Base-by-base conservation (phyloP, 2,113 vertebrate species). In the Crotalus tigris region DNA sequence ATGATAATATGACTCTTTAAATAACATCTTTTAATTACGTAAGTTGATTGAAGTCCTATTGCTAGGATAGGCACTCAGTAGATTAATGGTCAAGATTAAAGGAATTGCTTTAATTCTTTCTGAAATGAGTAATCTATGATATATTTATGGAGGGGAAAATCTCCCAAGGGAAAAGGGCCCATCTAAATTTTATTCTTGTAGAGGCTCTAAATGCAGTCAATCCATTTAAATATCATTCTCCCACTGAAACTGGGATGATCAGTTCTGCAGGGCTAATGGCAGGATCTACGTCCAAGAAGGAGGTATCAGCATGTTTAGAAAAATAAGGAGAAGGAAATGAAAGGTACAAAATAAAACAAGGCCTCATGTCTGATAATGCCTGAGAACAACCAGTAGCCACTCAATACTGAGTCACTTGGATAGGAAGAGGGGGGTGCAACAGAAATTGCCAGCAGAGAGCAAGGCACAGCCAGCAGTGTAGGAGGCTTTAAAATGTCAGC, bases 101-200 rank as follows among this genome's bases (percentile, higher is more conserved):
- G 49, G 49, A 51, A 51, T 51, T 49, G 13, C 53, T 90, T 92
- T 94, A 58, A 29, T 92, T 91, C 87, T 46, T 17, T 49, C 58
- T 61, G 93, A 94, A 94, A 91, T n/a, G 46, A 44, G 1, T 88
- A 94, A 69, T 49, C 1, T 57, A 89, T 92, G 19, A 92, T 88
- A 53, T 93, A 93, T 53, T 57, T 88, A 26, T 85, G 13, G 51
- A 92, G 21, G 8, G 53, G 24, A 4, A 53, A 55, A 7, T n/a
- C n/a, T 11, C 55, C 39, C 55, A 53, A 51, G 69, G 88, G 57
- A 54, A 94, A 24, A 1, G 19, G 2, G 23, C 17, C 58, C 58
- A 24, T 3, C 58, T 85, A 55, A 55, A 19, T 10, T 19, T 51
- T 57, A 15, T 81, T 53, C 53, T 26, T 15, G 13, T 15, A 21